Base-by-base conservation (phyloP, 2,888 invertebrate species). In the Allolobophora icterica region DNA sequence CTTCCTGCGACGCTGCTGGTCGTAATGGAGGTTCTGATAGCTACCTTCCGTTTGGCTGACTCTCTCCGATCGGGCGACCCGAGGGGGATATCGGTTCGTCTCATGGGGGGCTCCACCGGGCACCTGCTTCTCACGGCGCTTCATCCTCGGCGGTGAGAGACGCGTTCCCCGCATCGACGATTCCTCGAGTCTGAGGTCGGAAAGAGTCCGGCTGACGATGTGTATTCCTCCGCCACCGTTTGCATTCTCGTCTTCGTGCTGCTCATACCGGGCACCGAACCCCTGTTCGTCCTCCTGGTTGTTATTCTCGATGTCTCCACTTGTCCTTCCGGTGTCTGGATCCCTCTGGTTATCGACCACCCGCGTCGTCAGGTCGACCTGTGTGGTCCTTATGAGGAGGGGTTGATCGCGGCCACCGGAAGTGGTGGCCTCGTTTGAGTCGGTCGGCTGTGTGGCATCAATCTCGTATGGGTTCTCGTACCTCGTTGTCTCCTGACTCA, bases 391-490 rank as follows among this genome's bases (percentile, higher is more conserved):
- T 30, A n/a, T 2, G 71, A n/a, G n/a, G n/a, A 11, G 71, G 30
- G n/a, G 5, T n/a, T 71, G 71, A 71, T 71, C 71, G 30, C 8
- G 30, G 30, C 30, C 71, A 1, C 17, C n/a, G n/a, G 71, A 71
- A n/a, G 87, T 87, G 24, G 87, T 35, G 17, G 87, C 87, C n/a
- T 71, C 71, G 71, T 3, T 71, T n/a, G 71, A 8, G 15, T 87
- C 87, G 87, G 34, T 87, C 35, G 87, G 2, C 24, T 17, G 34
- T 38, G 87, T 0, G 13, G 87, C 24, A 19, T 87, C 87, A 19
- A 87, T 87, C 34, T 87, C 87, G 87, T 87, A 87, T 19, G 87
- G 87, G 87, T 87, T 87, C 38, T 87, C 87, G 35, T 87, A 87
- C 13, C 87, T 34, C 71, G n/a, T 71, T 19, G 87, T 34, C 87